phyloP scores from a whole-genome alignment of 2,797 vertebrate genomes.

The Echiichthys vipera region DNA sequence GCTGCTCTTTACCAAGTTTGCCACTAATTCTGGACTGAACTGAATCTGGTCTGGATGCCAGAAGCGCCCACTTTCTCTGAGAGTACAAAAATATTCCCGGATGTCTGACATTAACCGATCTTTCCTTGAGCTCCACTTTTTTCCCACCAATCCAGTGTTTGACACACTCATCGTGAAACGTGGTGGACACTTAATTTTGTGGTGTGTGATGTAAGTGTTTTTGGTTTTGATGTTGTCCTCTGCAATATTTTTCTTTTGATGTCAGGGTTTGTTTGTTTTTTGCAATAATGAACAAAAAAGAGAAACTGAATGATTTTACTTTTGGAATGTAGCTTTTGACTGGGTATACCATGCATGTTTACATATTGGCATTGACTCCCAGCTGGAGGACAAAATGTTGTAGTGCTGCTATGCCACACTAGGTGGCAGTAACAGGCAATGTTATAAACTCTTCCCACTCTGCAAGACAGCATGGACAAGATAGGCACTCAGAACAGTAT shows the following conservation, averaged over 20 bases:
- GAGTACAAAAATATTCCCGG: slow-evolving; percentile 30
- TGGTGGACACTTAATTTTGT: slow-evolving; percentile 64
- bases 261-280: slow-evolving; percentile 57
- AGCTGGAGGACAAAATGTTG: slow-evolving; percentile 70
- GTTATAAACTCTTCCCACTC: slow-evolving; percentile 57
- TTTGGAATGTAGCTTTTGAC: slow-evolving; percentile 83
- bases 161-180: slow-evolving; percentile 65
- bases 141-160: slow-evolving; percentile 56
- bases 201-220: slow-evolving; percentile 64
- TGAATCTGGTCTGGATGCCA: slow-evolving; percentile 29
- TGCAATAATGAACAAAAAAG: slow-evolving; percentile 72
- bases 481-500: slow-evolving; percentile 48
- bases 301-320: slow-evolving; percentile 67
- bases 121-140: slow-evolving; percentile 28
- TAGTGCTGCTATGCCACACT: slow-evolving; percentile 82
- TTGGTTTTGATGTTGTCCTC: slow-evolving; percentile 66
- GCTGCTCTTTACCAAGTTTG: slow-evolving; percentile 12
- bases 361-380: slow-evolving; percentile 68
- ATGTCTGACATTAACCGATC: slow-evolving; percentile 28
- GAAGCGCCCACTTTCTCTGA: slow-evolving; percentile 40
- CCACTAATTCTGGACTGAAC: slow-evolving; percentile 36
- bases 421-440: slow-evolving; percentile 84
- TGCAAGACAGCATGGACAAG: slow-evolving; percentile 69
- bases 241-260: slow-evolving; percentile 57
- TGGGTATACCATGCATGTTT: slow-evolving; percentile 83